These are phyloP conservation scores for Serranus cabrilla DNA, from an alignment of 2,797 vertebrate species.

Conservation along the genomic window DNA sequence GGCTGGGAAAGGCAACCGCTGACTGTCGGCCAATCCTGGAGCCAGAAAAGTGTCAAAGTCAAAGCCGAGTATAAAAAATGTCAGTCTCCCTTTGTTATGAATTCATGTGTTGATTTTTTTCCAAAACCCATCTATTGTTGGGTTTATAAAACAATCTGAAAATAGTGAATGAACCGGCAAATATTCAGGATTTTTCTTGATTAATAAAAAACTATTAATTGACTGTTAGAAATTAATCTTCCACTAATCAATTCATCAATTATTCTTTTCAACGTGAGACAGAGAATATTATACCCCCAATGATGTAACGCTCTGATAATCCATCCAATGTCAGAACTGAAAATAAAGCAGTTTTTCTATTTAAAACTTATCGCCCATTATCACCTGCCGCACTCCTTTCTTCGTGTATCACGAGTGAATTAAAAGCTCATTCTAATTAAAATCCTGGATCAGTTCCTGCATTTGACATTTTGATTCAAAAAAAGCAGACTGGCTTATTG, in stretches of 20 bases:
- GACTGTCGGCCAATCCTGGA: slow-evolving; percentile 34
- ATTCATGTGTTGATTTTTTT: neutral
- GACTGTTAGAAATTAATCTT: neutral
- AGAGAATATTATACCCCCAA: neutral
- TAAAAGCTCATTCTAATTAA: slow-evolving; percentile 36
- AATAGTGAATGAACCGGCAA: neutral
- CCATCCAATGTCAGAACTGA: neutral
- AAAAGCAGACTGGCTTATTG: slow-evolving; percentile 12
- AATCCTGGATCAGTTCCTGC: slow-evolving; percentile 22
- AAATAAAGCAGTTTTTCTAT: neutral
- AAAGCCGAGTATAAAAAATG: slow-evolving; percentile 25
- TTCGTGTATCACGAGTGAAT: neutral
- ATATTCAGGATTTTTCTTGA: too few species aligned
- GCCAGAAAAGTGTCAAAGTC: slow-evolving; percentile 41
- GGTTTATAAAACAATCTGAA: neutral
- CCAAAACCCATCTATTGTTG: neutral
- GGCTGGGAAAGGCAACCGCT: neutral
- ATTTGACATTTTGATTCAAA: neutral
- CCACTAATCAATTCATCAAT: too few species aligned
- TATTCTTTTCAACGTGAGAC: neutral
- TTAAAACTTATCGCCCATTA: neutral
- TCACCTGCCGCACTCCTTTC: neutral
- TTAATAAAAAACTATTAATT: too few species aligned
- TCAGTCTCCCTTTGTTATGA: slow-evolving; percentile 2
- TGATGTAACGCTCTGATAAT: neutral